These are phyloP conservation scores for Polypterus senegalus DNA, from an alignment of 2,113 vertebrate genomes.

Conservation along the genomic window DNA sequence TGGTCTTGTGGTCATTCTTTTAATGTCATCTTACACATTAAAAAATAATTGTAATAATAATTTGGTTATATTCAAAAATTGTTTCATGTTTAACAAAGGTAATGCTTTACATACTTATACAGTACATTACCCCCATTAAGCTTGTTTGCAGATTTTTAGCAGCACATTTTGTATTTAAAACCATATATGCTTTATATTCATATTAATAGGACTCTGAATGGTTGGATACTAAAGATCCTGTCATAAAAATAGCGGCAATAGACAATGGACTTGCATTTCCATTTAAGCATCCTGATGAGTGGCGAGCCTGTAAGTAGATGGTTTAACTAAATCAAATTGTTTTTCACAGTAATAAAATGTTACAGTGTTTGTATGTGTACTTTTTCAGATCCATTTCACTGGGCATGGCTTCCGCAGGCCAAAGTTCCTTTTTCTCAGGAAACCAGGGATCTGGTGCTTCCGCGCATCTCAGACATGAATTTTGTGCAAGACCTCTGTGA, in stretches of 20 bases:
- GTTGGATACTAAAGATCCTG: conserved; percentile 43
- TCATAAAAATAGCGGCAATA: conserved; percentile 86
- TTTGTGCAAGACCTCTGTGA: conserved; percentile 97
- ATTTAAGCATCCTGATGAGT: conserved; percentile 95
- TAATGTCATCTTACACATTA: too few species aligned
- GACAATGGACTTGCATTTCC: conserved; percentile 95
- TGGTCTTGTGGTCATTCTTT: too few species aligned
- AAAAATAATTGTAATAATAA: too few species aligned
- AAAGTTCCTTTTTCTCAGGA: conserved; percentile 92
- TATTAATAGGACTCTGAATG: conserved; percentile 54
- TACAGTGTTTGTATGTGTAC: neutral
- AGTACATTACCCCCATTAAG: too few species aligned
- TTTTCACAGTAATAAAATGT: neutral
- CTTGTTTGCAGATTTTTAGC: too few species aligned
- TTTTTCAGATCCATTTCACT: conserved; percentile 81
- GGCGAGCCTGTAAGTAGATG: conserved; percentile 72
- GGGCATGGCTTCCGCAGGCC: conserved; percentile 93
- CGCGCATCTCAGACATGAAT: conserved; percentile 90
- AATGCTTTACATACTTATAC: too few species aligned
- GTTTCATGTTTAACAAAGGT: too few species aligned
- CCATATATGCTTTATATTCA: too few species aligned
- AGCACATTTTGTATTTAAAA: too few species aligned
- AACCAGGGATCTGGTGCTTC: conserved; percentile 75
- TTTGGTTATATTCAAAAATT: too few species aligned
- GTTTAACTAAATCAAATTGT: neutral